phyloP scores from a whole-genome alignment of 2,113 vertebrate genomes.

The Aix galericulata region DNA sequence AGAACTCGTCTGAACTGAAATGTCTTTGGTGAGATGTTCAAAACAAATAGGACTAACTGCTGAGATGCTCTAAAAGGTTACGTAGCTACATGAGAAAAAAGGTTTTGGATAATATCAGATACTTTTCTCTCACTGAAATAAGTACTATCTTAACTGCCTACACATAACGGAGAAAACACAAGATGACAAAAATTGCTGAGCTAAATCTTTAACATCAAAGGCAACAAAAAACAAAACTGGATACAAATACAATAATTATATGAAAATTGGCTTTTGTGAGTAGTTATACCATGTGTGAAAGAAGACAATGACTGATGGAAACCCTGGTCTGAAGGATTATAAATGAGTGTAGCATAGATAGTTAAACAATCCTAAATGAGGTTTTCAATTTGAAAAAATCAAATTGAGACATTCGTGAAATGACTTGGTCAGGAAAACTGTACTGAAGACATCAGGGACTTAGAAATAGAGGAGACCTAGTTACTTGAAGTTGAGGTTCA shows the following conservation, averaged over 20 bases:
- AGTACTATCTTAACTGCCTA: not conserved
- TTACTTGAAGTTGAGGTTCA: not conserved
- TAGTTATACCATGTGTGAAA: not conserved
- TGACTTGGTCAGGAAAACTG: not conserved
- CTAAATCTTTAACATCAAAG: not conserved
- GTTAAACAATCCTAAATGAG: not conserved
- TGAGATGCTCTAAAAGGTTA: not conserved
- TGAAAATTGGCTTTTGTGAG: not conserved
- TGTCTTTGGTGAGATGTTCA: not conserved
- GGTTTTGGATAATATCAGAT: not conserved
- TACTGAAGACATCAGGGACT: not conserved
- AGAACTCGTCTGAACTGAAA: not conserved
- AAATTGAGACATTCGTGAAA: not conserved
- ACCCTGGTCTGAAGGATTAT: not conserved
- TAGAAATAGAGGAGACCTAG: not conserved
- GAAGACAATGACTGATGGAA: not conserved
- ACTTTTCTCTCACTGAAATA: not conserved
- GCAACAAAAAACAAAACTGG: not conserved
- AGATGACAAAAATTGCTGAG: not conserved
- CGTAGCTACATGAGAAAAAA: not conserved
- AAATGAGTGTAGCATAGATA: rapidly evolving
- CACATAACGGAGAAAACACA: not conserved
- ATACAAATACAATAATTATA: not conserved
- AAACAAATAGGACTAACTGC: not conserved
- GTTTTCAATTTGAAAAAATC: not conserved